Percentiles rank a stretch among this genome's conserved stretches.
phyloP scores from a whole-genome alignment of 2,113 vertebrate species.

The Oenanthe melanoleuca region DNA sequence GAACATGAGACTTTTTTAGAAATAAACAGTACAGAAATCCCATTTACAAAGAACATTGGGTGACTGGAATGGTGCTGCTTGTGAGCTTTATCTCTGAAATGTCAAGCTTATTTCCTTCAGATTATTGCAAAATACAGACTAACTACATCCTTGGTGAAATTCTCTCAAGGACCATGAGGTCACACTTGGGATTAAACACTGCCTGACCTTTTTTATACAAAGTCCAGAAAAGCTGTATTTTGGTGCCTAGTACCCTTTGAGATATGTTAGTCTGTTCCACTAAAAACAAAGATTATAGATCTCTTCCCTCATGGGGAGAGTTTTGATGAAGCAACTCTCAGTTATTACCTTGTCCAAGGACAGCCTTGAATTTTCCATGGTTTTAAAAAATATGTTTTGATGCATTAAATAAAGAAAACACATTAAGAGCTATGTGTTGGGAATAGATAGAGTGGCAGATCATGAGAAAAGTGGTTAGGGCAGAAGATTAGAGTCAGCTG shows the following conservation, averaged over 20 bases:
- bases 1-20: slow-evolving; percentile 22
- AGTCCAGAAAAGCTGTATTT: slow-evolving; percentile 25
- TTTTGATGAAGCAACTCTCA: slow-evolving; percentile 3
- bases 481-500: background rate
- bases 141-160: slow-evolving; percentile 41
- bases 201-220: background rate
- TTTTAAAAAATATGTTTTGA: background rate
- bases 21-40: slow-evolving; percentile 28
- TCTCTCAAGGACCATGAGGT: slow-evolving; percentile 27
- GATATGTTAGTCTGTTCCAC: slow-evolving; percentile 30
- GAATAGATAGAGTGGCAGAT: background rate
- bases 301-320: background rate
- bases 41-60: background rate
- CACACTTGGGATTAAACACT: slow-evolving; percentile 20
- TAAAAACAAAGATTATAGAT: slow-evolving; percentile 47
- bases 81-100: slow-evolving; percentile 39
- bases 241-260: background rate
- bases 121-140: slow-evolving; percentile 40
- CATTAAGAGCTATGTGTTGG: background rate
- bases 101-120: slow-evolving; percentile 29
- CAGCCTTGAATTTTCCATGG: slow-evolving; percentile 2
- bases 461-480: background rate
- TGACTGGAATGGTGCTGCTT: slow-evolving; percentile 3
- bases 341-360: slow-evolving; percentile 28
- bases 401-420: background rate